Evolutionary conservation across 2,888 invertebrate species (phyloP).

Genomic region (Epinotia demarniana): DNA sequence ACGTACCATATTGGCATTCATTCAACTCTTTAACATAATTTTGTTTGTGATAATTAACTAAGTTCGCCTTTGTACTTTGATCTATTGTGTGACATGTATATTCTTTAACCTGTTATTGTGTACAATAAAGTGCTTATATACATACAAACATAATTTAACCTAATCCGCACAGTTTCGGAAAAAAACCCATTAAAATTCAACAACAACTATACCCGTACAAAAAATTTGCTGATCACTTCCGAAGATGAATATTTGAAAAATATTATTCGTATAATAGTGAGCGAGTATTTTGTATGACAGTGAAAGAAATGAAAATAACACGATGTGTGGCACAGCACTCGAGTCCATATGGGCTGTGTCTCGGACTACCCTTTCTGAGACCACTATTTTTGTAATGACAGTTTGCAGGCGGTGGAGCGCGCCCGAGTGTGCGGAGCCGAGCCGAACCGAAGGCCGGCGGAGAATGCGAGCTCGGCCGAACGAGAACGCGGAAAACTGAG

Average conservation of each 20-base stretch:
- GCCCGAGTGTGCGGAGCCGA: conserved; percentile 13
- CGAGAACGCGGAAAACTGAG: conserved; percentile 4
- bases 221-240: conserved; percentile 6
- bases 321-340: conserved; percentile 47
- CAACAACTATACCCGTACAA: background rate
- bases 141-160: conserved; percentile 1
- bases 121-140: no score
- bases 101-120: no score
- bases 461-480: conserved; percentile 7
- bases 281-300: conserved; percentile 38
- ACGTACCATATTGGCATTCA: conserved; percentile 6
- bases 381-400: conserved; percentile 83
- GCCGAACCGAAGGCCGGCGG: conserved; percentile 17
- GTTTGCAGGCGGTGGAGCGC: conserved; percentile 68
- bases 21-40: conserved; percentile 14
- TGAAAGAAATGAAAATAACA: conserved; percentile 46
- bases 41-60: background rate
- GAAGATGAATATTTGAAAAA: conserved; percentile 10
- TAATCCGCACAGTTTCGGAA: conserved; percentile 10
- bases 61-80: no score
- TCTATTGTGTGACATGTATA: no score
- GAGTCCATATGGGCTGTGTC: conserved; percentile 79
- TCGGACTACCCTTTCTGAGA: conserved; percentile 80
- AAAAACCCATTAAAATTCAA: background rate
- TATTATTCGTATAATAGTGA: conserved; percentile 30